Conservation (phyloP, 2,888 invertebrate species). For the Allacma fusca region DNA sequence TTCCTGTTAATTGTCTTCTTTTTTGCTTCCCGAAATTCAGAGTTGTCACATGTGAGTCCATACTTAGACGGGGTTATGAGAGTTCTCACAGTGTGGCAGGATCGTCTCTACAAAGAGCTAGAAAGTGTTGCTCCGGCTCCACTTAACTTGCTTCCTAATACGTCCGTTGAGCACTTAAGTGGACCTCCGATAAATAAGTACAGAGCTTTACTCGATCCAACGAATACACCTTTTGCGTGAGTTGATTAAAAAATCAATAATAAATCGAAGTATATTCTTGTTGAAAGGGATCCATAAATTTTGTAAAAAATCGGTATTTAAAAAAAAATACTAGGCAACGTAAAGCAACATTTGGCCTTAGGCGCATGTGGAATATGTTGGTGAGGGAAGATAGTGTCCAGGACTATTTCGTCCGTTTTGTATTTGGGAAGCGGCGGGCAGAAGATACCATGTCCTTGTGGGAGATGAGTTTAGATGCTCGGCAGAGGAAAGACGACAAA, state of each 20-base stretch:
- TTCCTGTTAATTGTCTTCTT: not conserved
- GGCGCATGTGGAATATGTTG: conserved; percentile 90
- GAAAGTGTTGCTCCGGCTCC: conserved; percentile 81
- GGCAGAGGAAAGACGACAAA: conserved; percentile 46
- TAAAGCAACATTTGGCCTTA: conserved; percentile 66
- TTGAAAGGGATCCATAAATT: too few species aligned
- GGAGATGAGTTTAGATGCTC: conserved; percentile 56
- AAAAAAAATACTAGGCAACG: too few species aligned
- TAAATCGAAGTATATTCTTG: too few species aligned
- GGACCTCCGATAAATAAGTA: conserved; percentile 89
- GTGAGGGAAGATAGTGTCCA: conserved; percentile 92
- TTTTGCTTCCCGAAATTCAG: not conserved
- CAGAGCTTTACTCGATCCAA: conserved; percentile 86
- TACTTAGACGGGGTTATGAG: conserved; percentile 88
- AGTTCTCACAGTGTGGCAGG: conserved; percentile 89
- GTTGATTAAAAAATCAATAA: conserved; percentile 63
- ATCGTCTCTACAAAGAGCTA: conserved; percentile 77
- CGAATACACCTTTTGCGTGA: conserved; percentile 92
- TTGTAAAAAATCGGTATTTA: too few species aligned
- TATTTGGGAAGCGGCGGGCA: conserved; percentile 82
- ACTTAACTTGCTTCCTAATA: conserved; percentile 87
- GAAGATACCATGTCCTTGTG: conserved; percentile 66
- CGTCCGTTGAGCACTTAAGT: conserved; percentile 77
- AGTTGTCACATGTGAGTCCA: conserved; percentile 74
- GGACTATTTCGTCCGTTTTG: conserved; percentile 93